Evolutionary conservation across 2,888 invertebrate genomes (phyloP).

Genomic region (Geotrupes spiniger): DNA sequence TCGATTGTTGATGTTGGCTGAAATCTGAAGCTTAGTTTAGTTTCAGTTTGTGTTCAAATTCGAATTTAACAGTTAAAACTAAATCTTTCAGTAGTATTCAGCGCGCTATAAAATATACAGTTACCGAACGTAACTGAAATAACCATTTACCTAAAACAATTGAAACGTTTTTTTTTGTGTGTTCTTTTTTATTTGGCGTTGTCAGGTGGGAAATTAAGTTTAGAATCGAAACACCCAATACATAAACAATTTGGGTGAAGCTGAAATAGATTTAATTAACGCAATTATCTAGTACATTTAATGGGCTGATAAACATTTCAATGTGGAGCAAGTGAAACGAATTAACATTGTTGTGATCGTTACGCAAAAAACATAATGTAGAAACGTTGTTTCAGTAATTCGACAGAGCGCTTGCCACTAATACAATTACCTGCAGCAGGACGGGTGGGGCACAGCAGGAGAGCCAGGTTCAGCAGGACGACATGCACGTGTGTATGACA

Average conservation of each 20-base stretch:
- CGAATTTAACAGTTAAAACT: too few relatives aligned
- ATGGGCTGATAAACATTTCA: constrained; percentile 25
- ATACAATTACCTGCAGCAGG: constrained; percentile 28
- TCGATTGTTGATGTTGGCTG: too few relatives aligned
- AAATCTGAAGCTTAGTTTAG: too few relatives aligned
- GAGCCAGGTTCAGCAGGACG: constrained; percentile 16
- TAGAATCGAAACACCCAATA: background rate
- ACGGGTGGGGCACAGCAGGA: background rate
- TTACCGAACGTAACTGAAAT: too few relatives aligned
- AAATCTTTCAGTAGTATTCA: too few relatives aligned
- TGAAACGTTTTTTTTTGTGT: too few relatives aligned
- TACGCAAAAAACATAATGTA: constrained; percentile 28
- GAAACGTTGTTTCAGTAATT: constrained; percentile 30
- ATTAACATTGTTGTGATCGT: constrained; percentile 25
- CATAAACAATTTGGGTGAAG: background rate
- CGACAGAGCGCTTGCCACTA: constrained; percentile 26
- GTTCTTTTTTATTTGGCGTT: too few relatives aligned
- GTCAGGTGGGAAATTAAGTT: too few relatives aligned
- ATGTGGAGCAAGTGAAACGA: constrained; percentile 23
- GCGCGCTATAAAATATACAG: too few relatives aligned
- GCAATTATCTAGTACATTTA: constrained; percentile 27
- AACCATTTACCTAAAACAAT: too few relatives aligned
- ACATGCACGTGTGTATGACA: constrained; percentile 15
- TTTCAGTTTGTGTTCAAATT: too few relatives aligned
- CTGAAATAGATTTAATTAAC: constrained; percentile 24